A percentile compares a stretch with the other conserved stretches of the same genome.
phyloP scores from a whole-genome alignment of 2,797 vertebrate genomes.

The Centroberyx gerrardi region DNA sequence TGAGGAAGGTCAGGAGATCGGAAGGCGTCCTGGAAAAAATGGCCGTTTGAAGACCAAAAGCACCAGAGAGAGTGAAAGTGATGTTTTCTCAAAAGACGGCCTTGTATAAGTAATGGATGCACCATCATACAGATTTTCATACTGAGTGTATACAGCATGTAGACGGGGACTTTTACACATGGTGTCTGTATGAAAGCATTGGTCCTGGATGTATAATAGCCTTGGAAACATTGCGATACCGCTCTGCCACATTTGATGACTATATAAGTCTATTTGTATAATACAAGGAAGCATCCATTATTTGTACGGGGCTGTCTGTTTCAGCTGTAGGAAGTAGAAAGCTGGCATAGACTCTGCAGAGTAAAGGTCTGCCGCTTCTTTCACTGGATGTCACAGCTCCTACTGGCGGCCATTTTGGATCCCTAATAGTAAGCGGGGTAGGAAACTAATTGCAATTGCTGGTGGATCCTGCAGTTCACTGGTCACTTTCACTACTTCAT shows the following conservation, averaged over 20 bases:
- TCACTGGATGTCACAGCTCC: constrained; percentile 36
- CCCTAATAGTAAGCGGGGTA: constrained; percentile 23
- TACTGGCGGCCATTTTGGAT: constrained; percentile 52
- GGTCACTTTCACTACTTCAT: constrained; percentile 5
- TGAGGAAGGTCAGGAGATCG: constrained; percentile 75
- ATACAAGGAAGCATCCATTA: constrained; percentile 18
- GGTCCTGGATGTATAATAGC: background rate
- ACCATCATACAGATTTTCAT: background rate
- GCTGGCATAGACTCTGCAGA: constrained; percentile 59
- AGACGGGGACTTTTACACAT: background rate
- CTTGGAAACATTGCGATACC: constrained; percentile 13
- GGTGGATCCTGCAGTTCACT: background rate
- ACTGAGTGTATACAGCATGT: background rate
- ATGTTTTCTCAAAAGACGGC: constrained; percentile 59
- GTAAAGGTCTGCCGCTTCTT: constrained; percentile 54
- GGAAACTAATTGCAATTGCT: constrained; percentile 24
- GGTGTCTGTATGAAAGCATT: background rate
- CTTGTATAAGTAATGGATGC: constrained; percentile 63
- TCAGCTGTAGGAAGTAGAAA: constrained; percentile 72
- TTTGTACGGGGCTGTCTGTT: constrained; percentile 60
- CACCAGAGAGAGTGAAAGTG: constrained; percentile 76
- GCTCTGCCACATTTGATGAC: constrained; percentile 4
- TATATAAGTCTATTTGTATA: background rate
- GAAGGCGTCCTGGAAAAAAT: constrained; percentile 77
- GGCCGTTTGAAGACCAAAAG: constrained; percentile 72